Base-by-base conservation (phyloP, 2,113 vertebrate genomes). In the Trematocara variabile region DNA sequence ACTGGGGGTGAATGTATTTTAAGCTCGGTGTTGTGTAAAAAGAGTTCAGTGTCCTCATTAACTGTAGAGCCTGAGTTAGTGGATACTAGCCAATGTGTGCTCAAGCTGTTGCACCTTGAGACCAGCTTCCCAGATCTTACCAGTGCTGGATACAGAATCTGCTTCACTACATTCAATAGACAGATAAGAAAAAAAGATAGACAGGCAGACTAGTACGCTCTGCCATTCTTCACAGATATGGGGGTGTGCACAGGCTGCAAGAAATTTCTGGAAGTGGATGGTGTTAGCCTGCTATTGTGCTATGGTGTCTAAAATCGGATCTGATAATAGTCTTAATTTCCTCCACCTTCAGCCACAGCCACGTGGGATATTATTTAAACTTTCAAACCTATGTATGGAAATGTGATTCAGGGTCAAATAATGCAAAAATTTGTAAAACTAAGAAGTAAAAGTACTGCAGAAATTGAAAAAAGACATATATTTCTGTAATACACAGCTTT, bases 131-230 rank as follows among this genome's bases (percentile, higher is more conserved):
- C 41, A 7, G 25, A 30, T 75, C 68, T 46, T 46, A 46, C 13
- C 68, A 2, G 80, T 28, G 77, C 89, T 89, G 86, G 86, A 92
- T 89, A 93, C 90, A 93, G 87, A 90, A 86, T 88, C 83, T 86
- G 88, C 86, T 89, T 89, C 87, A 88, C 86, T 88, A 84, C 52
- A 88, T 86, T 85, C 75, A 81, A 37, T 54, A 46, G 37, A 68
- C 37, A 25, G 39, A 73, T 28, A 16, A 25, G 20, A 46, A 46
- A 46, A n/a, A 7, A 9, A 46, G 65, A 73, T 25, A 73, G 65
- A 16, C 39, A 73, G 65, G 39, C 22, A 28, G 65, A 46, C 39
- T 46, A 73, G 41, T 5, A 52, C 10, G 11, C 13, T 46, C 39
- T 46, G 20, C n/a, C 22, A 20, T 30, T 80, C 9, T 14, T 28